Evolutionary conservation across 2,113 vertebrate genomes (phyloP).

Genomic region (Narcine bancroftii): DNA sequence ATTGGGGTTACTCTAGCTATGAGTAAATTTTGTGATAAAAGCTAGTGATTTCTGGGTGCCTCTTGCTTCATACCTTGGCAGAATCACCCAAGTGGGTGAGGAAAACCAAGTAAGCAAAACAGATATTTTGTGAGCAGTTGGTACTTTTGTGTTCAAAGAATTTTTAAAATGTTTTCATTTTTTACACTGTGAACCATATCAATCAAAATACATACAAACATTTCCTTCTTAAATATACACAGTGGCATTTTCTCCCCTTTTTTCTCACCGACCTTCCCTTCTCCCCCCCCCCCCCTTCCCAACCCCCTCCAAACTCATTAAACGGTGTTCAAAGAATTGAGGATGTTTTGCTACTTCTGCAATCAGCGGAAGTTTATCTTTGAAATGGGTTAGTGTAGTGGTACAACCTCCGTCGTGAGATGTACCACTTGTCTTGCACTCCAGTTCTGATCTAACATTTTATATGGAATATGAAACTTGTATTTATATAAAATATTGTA

Average conservation of each 20-base stretch:
- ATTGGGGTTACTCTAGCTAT: neutral
- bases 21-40: neutral
- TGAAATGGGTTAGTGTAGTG: neutral
- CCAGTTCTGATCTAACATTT: neutral
- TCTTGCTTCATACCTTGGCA: neutral
- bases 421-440: neutral
- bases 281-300: too few species aligned
- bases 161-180: too few species aligned
- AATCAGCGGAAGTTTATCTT: neutral
- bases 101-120: neutral
- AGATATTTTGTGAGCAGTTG: neutral
- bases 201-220: too few species aligned
- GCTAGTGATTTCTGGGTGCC: neutral
- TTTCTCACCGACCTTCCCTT: too few species aligned
- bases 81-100: neutral
- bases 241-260: too few species aligned
- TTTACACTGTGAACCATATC: too few species aligned
- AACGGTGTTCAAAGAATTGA: neutral
- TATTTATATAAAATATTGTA: too few species aligned
- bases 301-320: too few species aligned
- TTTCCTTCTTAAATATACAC: too few species aligned
- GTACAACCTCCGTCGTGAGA: neutral
- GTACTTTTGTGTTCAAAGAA: neutral
- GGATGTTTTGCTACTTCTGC: neutral
- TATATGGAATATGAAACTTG: too few species aligned